Evolutionary conservation across 2,797 vertebrate species (phyloP).

Genomic region (Australoheros facetus): DNA sequence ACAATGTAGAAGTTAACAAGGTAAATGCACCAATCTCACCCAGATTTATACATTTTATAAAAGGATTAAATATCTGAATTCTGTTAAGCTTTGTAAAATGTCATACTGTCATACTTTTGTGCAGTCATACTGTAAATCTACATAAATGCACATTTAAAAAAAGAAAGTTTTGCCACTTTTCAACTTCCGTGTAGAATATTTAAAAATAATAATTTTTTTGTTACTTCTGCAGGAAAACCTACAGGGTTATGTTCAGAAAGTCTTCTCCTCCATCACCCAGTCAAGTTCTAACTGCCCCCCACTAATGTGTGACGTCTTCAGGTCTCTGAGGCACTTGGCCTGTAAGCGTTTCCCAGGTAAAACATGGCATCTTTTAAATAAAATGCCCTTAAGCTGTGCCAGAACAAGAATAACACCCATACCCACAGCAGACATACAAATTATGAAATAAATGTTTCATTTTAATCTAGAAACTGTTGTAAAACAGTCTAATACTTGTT

Average conservation of each 20-base stretch:
- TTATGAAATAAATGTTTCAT: neutral
- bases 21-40: constrained; percentile 65
- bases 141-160: no score
- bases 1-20: constrained; percentile 95
- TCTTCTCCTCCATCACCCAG: constrained; percentile 92
- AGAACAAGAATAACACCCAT: neutral
- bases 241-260: constrained; percentile 95
- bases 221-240: constrained; percentile 90
- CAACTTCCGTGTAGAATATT: neutral
- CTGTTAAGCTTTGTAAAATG: neutral
- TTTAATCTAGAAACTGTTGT: neutral
- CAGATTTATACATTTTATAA: neutral
- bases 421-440: neutral
- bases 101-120: no score
- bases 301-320: constrained; percentile 97
- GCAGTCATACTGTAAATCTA: no score
- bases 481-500: neutral
- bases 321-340: constrained; percentile 92
- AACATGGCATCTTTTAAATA: constrained; percentile 22
- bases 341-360: constrained; percentile 94
- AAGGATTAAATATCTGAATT: neutral
- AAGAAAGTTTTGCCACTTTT: neutral
- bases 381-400: no score
- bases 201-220: neutral
- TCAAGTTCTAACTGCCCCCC: constrained; percentile 96